Evolutionary conservation across 2,888 invertebrate genomes (phyloP), one percentile per base, ranked within the genome.

Genomic region (Cenopis cana): DNA sequence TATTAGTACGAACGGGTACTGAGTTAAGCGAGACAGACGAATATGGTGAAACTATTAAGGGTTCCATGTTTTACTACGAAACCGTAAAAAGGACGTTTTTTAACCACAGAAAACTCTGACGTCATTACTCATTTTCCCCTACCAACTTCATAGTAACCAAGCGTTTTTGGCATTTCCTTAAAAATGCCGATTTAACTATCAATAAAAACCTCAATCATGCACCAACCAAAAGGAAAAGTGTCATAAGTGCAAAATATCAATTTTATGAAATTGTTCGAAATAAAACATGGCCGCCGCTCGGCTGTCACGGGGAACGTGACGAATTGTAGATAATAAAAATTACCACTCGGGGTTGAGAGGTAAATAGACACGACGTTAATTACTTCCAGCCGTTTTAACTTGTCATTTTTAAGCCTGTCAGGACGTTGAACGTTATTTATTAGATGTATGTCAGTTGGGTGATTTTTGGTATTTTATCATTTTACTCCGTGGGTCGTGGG

Each of bases 291-390:
- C 65, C 65, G 65, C 24, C 69, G 20, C 65, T 41, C 64, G 69
- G 11, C 65, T 66, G 70, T 66, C 70, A 60, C 55, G 41, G 64
- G 70, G 77, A 84, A 84, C 89, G 88, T 89, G 88, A 89, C 85
- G 88, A 89, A 89, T 89, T 86, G 89, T 85, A 84, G 79, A 84
- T 86, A 89, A 87, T 89, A 88, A 89, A 89, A 89, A 89, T 89
- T 87, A 89, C 88, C 85, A 85, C 84, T 76, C 82, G 75, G 75
- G 77, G 83, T 36, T 65, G 70, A 60, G 65, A 70, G 70, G 70
- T 65, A 70, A 70, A 70, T 70, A 65, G 70, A 70, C 70, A 49
- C 70, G 70, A 60, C 65, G 65, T 70, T 66, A 70, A 70, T 70
- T 70, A 70, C 70, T 66, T 59, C 46, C 65, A 54, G 54, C 33